These are phyloP conservation scores for Lophotis ruficrista DNA, from an alignment of 2,113 vertebrate genomes.

Conservation along the genomic window DNA sequence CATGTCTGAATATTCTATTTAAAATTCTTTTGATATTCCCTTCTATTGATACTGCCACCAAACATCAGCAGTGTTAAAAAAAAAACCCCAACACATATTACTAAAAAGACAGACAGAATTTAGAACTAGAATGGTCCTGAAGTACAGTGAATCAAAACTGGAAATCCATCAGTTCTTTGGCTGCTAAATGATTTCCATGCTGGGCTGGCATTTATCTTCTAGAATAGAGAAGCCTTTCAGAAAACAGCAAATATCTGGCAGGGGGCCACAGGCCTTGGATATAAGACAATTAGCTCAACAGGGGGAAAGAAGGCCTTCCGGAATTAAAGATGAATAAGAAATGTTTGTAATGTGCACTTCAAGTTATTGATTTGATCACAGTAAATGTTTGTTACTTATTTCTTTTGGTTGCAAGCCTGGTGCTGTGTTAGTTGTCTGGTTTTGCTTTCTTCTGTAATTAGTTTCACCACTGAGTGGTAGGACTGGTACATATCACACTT, in stretches of 20 bases:
- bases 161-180: constrained; percentile 46
- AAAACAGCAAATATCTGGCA: constrained; percentile 53
- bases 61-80: neutral
- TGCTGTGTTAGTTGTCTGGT: neutral
- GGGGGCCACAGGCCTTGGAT: constrained; percentile 13
- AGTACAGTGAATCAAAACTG: constrained; percentile 22
- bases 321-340: constrained; percentile 60
- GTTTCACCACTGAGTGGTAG: constrained; percentile 13
- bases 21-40: constrained; percentile 34
- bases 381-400: constrained; percentile 43
- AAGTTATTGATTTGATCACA: constrained; percentile 55
- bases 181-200: constrained; percentile 58
- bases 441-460: constrained; percentile 53
- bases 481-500: constrained; percentile 16
- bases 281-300: constrained; percentile 60
- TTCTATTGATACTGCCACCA: neutral
- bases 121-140: neutral
- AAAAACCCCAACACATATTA: neutral
- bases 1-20: constrained; percentile 13
- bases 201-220: constrained; percentile 49
- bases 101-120: neutral
- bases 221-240: constrained; percentile 63
- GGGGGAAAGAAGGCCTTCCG: constrained; percentile 18
- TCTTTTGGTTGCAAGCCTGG: constrained; percentile 7
- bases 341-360: constrained; percentile 63